These are phyloP conservation scores for Sebastes alutus DNA, from an alignment of 2,797 vertebrate species.

Conservation along the genomic window DNA sequence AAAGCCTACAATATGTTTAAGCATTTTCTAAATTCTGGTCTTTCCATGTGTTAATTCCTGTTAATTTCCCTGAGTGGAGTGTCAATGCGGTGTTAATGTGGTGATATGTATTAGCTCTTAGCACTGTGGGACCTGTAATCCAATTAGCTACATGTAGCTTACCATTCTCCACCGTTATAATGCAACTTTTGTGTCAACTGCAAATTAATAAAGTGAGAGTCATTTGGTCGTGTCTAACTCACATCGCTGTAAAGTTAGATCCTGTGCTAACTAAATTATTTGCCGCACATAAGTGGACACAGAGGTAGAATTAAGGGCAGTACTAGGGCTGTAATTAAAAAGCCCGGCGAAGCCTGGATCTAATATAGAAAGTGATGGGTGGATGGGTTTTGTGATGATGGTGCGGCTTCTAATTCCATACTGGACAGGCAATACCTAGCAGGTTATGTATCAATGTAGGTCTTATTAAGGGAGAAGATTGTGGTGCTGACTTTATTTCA, in stretches of 20 bases:
- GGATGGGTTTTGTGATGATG: slow-evolving; percentile 37
- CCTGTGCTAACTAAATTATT: slow-evolving; percentile 23
- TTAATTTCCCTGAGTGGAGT: background rate
- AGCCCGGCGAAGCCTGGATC: slow-evolving; percentile 8
- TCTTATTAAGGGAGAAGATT: slow-evolving; percentile 19
- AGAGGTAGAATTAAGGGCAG: slow-evolving; percentile 15
- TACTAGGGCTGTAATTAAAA: slow-evolving; percentile 34
- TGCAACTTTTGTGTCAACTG: background rate
- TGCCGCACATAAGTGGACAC: background rate
- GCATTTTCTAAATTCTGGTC: background rate
- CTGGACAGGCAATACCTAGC: slow-evolving; percentile 24
- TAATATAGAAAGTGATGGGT: slow-evolving; percentile 34
- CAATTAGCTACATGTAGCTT: background rate
- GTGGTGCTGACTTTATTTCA: slow-evolving; percentile 40
- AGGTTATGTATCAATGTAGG: slow-evolving; percentile 18
- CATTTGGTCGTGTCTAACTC: background rate
- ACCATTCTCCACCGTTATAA: background rate
- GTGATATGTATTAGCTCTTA: background rate
- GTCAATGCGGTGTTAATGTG: background rate
- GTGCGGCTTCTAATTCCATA: slow-evolving; percentile 24
- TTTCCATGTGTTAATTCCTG: background rate
- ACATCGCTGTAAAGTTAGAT: background rate
- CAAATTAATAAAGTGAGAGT: slow-evolving; percentile 4
- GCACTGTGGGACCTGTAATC: background rate
- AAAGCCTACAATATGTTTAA: background rate